Conservation (phyloP, 2,113 vertebrate species). For the Bombycilla garrulus region DNA sequence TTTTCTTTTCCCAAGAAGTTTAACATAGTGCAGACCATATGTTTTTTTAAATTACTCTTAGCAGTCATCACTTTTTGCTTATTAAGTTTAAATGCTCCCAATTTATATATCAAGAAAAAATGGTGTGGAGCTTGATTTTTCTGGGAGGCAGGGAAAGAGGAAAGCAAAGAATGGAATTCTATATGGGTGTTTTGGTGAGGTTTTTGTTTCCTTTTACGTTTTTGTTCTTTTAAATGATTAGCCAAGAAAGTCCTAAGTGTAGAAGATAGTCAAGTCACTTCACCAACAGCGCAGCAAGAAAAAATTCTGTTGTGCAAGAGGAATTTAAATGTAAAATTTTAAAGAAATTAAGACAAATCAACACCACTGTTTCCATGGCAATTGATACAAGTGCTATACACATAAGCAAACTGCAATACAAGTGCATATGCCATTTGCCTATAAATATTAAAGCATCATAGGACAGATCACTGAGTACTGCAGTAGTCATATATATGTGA, state of each 20-base stretch:
- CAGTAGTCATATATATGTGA: fast-evolving
- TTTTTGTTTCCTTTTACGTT: not conserved
- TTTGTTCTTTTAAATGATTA: not conserved
- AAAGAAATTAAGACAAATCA: slow-evolving; percentile 2
- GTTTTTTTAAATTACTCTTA: not conserved
- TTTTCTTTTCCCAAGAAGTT: not conserved
- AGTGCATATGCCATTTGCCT: not conserved
- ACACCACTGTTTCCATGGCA: slow-evolving; percentile 1
- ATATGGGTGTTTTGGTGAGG: not conserved
- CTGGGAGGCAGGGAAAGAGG: fast-evolving
- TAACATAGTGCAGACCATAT: not conserved
- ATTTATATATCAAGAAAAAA: not conserved
- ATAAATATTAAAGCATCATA: not conserved
- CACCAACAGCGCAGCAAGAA: not conserved
- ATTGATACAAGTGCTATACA: not conserved
- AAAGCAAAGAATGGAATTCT: not conserved
- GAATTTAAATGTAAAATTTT: not conserved
- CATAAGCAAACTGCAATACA: not conserved
- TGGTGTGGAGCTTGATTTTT: not conserved
- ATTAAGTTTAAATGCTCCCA: not conserved
- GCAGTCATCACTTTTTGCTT: not conserved
- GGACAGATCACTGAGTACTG: not conserved
- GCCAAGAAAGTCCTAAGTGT: not conserved
- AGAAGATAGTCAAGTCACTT: not conserved
- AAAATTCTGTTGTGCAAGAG: not conserved